Conservation (phyloP, 2,888 invertebrate genomes). For the Plusia festucae region DNA sequence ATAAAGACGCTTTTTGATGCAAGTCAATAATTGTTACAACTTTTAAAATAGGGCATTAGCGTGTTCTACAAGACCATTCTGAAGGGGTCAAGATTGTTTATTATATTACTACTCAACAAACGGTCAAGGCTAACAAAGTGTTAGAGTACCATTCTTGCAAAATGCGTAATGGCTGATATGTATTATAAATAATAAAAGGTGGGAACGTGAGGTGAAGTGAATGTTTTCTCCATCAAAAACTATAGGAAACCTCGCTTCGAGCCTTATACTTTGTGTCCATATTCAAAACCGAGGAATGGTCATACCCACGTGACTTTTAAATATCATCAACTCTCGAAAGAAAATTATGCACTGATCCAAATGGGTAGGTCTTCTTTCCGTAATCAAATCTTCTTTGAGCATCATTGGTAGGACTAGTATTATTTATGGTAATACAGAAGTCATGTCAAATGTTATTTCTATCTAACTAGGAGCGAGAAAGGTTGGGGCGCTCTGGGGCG, state of each 20-base stretch:
- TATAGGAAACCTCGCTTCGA: no score
- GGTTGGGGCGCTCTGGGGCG: slow-evolving; percentile 26
- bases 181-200: not conserved
- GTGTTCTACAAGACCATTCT: not conserved
- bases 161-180: not conserved
- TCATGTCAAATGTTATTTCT: not conserved
- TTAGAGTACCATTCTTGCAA: not conserved
- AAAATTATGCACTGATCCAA: not conserved
- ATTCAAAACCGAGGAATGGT: no score
- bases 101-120: not conserved
- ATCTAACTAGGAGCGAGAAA: slow-evolving; percentile 34
- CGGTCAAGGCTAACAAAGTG: slow-evolving; percentile 1
- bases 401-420: no score
- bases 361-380: not conserved
- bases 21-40: not conserved
- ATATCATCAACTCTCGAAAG: no score
- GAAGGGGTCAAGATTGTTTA: not conserved
- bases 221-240: no score
- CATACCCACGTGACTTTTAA: no score
- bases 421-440: not conserved
- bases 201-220: not conserved
- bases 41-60: not conserved
- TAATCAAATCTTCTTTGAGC: not conserved
- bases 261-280: no score
- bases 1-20: not conserved